Percentiles rank a stretch among this genome's conserved stretches.
Evolutionary conservation across 2,113 vertebrate genomes (phyloP).

Genomic region (Synodontis membranacea): DNA sequence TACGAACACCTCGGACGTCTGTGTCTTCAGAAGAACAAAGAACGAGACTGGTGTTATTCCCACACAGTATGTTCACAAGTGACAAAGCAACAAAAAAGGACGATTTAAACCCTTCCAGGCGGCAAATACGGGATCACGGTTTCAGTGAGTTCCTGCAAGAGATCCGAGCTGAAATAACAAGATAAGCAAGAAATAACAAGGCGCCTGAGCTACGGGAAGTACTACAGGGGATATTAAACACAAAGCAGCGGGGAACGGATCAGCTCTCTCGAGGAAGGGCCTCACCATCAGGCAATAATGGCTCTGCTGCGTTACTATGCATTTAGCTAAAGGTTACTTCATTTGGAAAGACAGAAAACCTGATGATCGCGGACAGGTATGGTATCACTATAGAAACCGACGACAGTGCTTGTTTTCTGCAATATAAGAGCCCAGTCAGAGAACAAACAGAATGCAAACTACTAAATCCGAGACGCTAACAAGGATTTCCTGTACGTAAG

Average conservation of each 20-base stretch:
- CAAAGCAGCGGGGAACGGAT: conserved; percentile 61
- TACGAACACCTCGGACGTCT: conserved; percentile 11
- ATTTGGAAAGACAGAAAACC: not conserved
- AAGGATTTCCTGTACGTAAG: not conserved
- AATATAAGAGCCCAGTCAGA: not conserved
- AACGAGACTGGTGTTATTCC: conserved; percentile 14
- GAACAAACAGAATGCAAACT: not conserved
- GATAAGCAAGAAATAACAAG: conserved; percentile 52
- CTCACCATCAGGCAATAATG: conserved; percentile 8
- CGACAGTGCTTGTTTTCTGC: not conserved
- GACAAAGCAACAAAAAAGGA: conserved; percentile 28
- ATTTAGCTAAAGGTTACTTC: not conserved
- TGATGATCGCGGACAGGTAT: conserved; percentile 12
- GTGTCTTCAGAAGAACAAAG: conserved; percentile 10
- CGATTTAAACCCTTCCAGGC: conserved; percentile 58
- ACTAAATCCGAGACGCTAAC: too few relatives aligned
- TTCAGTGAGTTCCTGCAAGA: conserved; percentile 50
- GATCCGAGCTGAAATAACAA: conserved; percentile 60
- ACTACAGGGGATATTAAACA: conserved; percentile 65
- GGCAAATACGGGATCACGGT: conserved; percentile 43
- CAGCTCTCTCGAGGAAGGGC: conserved; percentile 35
- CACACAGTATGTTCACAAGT: conserved; percentile 37
- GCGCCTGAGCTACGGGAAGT: conserved; percentile 41
- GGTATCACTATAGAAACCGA: not conserved
- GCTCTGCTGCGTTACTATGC: not conserved